These are phyloP conservation scores for Thalpophila matura DNA, from an alignment of 2,888 invertebrate genomes.

Conservation along the genomic window DNA sequence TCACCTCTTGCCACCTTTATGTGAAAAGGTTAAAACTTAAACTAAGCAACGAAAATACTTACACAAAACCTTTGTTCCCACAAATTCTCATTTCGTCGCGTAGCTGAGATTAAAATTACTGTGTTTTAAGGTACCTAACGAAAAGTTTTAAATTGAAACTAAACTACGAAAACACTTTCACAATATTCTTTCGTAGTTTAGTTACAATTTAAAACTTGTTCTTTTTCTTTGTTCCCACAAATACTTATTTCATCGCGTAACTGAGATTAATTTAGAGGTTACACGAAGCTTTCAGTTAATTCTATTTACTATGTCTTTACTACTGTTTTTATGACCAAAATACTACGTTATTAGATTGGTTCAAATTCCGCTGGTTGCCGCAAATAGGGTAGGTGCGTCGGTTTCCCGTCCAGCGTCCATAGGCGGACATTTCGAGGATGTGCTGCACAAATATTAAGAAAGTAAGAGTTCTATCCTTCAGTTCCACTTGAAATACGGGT, in stretches of 20 bases:
- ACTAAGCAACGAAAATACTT: conserved; percentile 2
- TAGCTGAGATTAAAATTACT: conserved; percentile 5
- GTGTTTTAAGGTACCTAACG: too few species aligned
- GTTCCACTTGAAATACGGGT: too few species aligned
- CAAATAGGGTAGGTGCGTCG: too few species aligned
- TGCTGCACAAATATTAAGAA: too few species aligned
- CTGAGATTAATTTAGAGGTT: conserved; percentile 4
- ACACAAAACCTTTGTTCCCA: neutral
- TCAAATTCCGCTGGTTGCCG: neutral
- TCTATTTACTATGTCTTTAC: conserved; percentile 4
- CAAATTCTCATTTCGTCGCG: conserved; percentile 18
- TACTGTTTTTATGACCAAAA: neutral
- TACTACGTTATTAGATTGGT: conserved; percentile 10
- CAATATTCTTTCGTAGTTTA: too few species aligned
- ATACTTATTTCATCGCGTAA: conserved; percentile 17
- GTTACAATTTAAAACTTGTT: too few species aligned
- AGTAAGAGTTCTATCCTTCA: too few species aligned
- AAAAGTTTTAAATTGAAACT: too few species aligned
- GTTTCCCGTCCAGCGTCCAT: too few species aligned
- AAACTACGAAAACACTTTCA: too few species aligned
- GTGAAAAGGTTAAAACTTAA: neutral
- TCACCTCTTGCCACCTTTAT: too few species aligned
- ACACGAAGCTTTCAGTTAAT: conserved; percentile 2
- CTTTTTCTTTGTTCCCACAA: neutral
- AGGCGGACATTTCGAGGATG: too few species aligned